Percentiles rank a stretch among this genome's conserved stretches.
Evolutionary conservation across 2,797 vertebrate species (phyloP).

Genomic region (Lemur catta): DNA sequence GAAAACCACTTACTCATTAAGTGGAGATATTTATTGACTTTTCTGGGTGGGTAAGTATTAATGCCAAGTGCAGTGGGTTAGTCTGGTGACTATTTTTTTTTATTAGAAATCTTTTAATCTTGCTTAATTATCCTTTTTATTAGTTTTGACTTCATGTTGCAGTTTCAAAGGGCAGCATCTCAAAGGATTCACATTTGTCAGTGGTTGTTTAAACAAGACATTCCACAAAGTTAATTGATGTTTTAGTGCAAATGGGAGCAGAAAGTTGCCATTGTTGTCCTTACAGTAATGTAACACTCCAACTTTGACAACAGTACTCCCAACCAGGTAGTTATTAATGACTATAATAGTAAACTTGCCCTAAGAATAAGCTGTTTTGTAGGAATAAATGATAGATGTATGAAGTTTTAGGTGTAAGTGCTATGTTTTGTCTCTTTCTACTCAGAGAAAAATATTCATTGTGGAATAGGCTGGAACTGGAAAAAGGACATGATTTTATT

Average conservation of each 20-base stretch:
- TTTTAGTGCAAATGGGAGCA: neutral
- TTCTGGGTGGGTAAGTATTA: neutral
- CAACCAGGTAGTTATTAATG: neutral
- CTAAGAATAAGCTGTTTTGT: neutral
- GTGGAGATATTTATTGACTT: neutral
- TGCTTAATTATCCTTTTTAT: conserved; percentile 55
- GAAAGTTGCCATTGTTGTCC: neutral
- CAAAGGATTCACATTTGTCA: conserved; percentile 43
- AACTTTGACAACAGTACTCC: neutral
- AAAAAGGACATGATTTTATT: neutral
- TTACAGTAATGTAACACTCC: neutral
- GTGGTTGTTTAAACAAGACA: conserved; percentile 39
- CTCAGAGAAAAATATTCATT: conserved; percentile 4
- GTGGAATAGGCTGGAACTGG: neutral
- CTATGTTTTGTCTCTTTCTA: conserved; percentile 12
- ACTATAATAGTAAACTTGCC: neutral
- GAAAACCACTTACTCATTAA: conserved; percentile 3
- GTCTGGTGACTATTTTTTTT: neutral
- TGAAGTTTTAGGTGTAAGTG: neutral
- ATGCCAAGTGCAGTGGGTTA: neutral
- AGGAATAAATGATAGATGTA: neutral
- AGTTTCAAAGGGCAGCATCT: conserved; percentile 41
- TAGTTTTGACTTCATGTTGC: conserved; percentile 49
- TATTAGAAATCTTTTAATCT: conserved; percentile 50
- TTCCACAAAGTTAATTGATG: conserved; percentile 24